Evolutionary conservation across 2,888 invertebrate species (phyloP), one percentile per base, ranked within the genome.

Genomic region (Volucella inflata): DNA sequence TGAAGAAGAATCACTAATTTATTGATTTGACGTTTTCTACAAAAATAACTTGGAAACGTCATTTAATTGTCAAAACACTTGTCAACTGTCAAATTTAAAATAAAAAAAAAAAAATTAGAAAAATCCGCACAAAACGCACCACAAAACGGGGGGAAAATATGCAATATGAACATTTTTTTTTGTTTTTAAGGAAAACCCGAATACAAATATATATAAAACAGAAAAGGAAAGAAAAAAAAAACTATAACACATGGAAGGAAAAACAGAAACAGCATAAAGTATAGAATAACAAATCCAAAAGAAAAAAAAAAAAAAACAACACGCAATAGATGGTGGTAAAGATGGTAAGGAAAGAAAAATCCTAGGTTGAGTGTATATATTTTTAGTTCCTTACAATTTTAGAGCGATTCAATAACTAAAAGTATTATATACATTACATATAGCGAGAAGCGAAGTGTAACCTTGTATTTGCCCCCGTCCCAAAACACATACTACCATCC

Each of bases 351-450:
- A 78, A 68, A 64, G 51, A 77, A 78, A 83, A 75, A 84, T 65
- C 83, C 78, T 78, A 84, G 78, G 83, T 84, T 83, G 83, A 74
- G 78, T 84, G 70, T 79, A 74, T 84, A 84, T 87, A 87, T 88
- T 87, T 88, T 88, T 87, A 88, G 89, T 89, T 89, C 89, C 89
- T 89, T 88, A 89, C 89, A 89, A 89, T 89, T 89, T 89, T 89
- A 89, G 88, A 89, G 89, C 89, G 89, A 89, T 88, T 89, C 89
- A 89, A 88, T 89, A 89, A 89, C 89, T 89, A 89, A 89, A 89
- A 87, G 88, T 88, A 88, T 88, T 89, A 89, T 89, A 89, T 89
- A 89, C 88, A 88, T 87, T 89, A 84, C 89, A 89, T 88, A 89
- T 88, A 89, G 87, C 84, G 87, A 88, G 89, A 89, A 88, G 89